These are phyloP conservation scores for Neolamprologus longior DNA, from an alignment of 2,113 vertebrate genomes.

Conservation along the genomic window DNA sequence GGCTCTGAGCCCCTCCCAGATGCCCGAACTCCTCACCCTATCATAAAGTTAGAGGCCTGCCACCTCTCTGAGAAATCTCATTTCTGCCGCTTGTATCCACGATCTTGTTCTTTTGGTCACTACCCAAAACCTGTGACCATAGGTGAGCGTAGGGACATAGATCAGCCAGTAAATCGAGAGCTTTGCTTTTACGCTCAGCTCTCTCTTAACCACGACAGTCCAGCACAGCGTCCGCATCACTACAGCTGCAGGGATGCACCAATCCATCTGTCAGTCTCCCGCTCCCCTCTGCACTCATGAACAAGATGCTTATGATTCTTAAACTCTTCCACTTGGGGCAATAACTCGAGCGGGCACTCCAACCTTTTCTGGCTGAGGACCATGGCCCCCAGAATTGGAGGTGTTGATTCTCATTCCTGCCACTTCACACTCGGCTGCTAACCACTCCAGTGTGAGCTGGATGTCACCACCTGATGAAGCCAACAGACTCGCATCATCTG, in stretches of 20 bases:
- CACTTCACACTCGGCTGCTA: not conserved
- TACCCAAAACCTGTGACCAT: not conserved
- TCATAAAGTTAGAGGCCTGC: not conserved
- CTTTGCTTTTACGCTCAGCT: not conserved
- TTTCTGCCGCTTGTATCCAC: not conserved
- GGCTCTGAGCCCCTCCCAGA: not conserved
- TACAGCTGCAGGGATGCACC: not conserved
- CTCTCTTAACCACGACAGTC: not conserved
- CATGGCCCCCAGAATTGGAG: not conserved
- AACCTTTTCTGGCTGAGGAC: not conserved
- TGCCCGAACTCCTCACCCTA: not conserved
- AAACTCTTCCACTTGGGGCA: not conserved
- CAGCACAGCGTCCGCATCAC: not conserved
- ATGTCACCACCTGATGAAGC: not conserved
- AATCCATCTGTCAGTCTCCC: not conserved
- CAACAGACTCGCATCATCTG: not conserved
- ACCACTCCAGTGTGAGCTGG: not conserved
- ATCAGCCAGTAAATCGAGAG: not conserved
- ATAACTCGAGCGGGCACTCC: not conserved
- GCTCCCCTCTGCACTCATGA: not conserved
- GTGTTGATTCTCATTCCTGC: not conserved
- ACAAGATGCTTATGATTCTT: not conserved
- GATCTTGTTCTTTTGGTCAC: not conserved
- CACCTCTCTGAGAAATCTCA: not conserved
- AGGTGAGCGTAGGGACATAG: not conserved